Evolutionary conservation across 2,797 vertebrate genomes (phyloP).

Genomic region (Falco cherrug): DNA sequence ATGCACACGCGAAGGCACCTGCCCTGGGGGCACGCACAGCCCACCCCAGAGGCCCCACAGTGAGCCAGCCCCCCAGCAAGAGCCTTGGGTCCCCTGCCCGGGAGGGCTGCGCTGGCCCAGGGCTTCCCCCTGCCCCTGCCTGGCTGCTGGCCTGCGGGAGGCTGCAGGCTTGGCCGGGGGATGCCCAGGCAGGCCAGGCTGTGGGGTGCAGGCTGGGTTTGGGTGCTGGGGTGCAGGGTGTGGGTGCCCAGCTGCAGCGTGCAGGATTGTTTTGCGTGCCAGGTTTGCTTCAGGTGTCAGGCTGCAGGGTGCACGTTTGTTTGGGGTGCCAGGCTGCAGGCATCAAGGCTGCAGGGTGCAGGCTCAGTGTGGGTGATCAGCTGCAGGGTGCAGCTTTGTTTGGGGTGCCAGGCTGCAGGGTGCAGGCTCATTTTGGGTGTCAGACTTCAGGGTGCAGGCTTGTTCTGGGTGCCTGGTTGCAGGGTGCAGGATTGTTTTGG

Average conservation of each 20-base stretch:
- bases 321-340: no score
- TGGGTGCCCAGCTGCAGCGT: background rate
- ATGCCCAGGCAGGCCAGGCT: background rate
- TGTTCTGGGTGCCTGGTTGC: background rate
- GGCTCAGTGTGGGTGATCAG: background rate
- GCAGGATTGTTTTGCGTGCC: background rate
- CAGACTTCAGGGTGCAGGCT: background rate
- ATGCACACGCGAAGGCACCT: accelerated
- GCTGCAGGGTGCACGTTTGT: background rate
- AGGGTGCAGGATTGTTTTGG: background rate
- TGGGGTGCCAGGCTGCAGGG: background rate
- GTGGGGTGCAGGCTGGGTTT: no score
- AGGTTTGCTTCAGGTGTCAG: background rate
- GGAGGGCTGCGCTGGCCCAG: background rate
- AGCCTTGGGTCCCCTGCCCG: background rate
- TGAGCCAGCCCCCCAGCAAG: no score
- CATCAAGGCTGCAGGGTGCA: no score
- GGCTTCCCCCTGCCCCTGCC: background rate
- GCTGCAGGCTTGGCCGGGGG: background rate
- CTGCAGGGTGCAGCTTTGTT: background rate
- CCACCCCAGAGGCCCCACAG: background rate
- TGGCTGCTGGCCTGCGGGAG: background rate
- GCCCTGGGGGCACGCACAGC: background rate
- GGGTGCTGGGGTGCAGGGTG: background rate
- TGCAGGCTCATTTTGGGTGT: background rate